Evolutionary conservation across 1,140 invertebrate species (phyloP).

Genomic region (Pachypsylla venusta): DNA sequence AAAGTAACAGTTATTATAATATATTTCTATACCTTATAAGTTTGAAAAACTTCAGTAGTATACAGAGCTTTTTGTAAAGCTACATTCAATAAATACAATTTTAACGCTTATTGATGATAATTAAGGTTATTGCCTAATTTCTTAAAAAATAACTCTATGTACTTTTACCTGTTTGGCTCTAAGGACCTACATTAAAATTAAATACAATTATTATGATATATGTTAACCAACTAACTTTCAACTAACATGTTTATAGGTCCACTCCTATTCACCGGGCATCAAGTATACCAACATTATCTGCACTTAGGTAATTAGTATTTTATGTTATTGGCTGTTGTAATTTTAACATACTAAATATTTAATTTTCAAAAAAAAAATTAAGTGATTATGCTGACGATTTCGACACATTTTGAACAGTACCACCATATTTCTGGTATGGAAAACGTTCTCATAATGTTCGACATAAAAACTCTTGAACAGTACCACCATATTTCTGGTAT

Average conservation of each 20-base stretch:
- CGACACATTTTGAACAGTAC: background rate
- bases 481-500: background rate
- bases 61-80: too few species aligned
- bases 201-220: background rate
- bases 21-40: too few species aligned
- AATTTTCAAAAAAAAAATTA: background rate
- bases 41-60: too few species aligned
- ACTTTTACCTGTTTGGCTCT: too few species aligned
- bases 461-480: background rate
- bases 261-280: constrained; percentile 66
- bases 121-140: too few species aligned
- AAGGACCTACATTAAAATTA: too few species aligned
- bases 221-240: background rate
- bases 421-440: constrained; percentile 1
- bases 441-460: background rate
- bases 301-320: constrained; percentile 50
- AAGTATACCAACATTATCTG: constrained; percentile 68
- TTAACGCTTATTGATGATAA: too few species aligned
- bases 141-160: too few species aligned
- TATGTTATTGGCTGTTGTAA: background rate
- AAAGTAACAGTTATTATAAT: too few species aligned
- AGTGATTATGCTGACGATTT: background rate
- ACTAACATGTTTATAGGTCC: constrained; percentile 31
- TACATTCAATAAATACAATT: too few species aligned
- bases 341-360: constrained; percentile 17